phyloP scores from a whole-genome alignment of 2,797 vertebrate species.

The Champsocephalus gunnari region DNA sequence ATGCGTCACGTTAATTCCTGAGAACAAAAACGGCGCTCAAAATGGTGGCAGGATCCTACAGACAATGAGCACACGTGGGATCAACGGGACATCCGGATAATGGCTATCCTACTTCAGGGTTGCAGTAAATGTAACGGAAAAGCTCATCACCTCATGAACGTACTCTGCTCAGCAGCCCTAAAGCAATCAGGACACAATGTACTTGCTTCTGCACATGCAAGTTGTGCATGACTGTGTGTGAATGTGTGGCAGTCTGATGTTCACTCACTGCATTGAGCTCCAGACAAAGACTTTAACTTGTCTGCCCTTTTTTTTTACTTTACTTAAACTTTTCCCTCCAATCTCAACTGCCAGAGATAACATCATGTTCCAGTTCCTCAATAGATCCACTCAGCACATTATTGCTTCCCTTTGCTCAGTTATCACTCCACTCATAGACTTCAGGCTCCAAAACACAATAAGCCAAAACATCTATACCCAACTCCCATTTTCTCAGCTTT shows the following conservation, averaged over 20 bases:
- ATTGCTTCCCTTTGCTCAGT: background rate
- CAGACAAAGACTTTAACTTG: background rate
- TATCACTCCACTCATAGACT: background rate
- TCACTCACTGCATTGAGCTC: background rate
- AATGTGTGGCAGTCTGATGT: background rate
- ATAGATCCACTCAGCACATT: background rate
- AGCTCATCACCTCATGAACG: slow-evolving; percentile 9
- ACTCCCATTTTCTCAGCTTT: background rate
- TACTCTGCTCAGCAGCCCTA: slow-evolving; percentile 1
- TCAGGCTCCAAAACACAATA: slow-evolving; percentile 12
- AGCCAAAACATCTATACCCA: slow-evolving; percentile 7
- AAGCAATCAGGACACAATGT: slow-evolving; percentile 48
- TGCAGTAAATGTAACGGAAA: background rate
- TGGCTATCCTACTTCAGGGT: too few species aligned
- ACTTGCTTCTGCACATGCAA: slow-evolving; percentile 35
- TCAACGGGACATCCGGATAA: too few species aligned
- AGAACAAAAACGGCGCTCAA: too few species aligned
- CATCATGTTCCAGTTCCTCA: slow-evolving; percentile 27
- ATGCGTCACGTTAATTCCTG: too few species aligned
- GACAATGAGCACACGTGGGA: too few species aligned
- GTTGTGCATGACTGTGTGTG: background rate
- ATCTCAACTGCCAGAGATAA: slow-evolving; percentile 7
- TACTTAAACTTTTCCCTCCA: background rate
- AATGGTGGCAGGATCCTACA: too few species aligned
- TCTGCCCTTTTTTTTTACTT: too few species aligned